These are phyloP conservation scores for Pelagia noctiluca DNA, from an alignment of 30 jellyfish, hydroid and myxozoan genomes.

Conservation along the genomic window DNA sequence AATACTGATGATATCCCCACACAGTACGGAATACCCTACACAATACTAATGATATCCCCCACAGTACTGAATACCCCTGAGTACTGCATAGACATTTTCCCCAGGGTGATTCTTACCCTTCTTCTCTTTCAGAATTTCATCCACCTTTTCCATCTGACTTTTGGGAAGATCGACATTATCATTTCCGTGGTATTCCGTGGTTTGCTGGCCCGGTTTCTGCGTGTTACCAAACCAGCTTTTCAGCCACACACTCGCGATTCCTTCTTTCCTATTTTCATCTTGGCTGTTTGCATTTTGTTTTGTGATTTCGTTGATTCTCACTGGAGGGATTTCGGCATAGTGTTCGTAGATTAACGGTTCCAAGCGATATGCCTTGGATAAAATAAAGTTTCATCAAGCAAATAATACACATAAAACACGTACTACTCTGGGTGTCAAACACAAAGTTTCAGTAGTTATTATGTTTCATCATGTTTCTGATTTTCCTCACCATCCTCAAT, in stretches of 20 bases:
- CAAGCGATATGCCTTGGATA: conserved; percentile 85
- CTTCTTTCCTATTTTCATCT: conserved; percentile 11
- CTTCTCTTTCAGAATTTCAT: conserved; percentile 55
- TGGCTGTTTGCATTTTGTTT: conserved; percentile 15
- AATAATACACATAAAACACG: too few species aligned
- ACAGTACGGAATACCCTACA: too few species aligned
- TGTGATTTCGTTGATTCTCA: conserved; percentile 71
- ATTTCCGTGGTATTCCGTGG: conserved; percentile 53
- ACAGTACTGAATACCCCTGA: neutral
- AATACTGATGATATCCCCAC: too few species aligned
- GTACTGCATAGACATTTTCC: neutral
- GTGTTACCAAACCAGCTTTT: conserved; percentile 71
- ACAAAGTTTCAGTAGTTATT: too few species aligned
- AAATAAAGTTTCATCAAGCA: neutral
- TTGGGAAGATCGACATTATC: conserved; percentile 71
- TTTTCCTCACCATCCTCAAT: too few species aligned
- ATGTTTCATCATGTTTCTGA: too few species aligned
- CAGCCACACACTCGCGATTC: conserved; percentile 63
- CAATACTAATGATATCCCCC: too few species aligned
- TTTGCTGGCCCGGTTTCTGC: conserved; percentile 23
- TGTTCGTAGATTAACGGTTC: conserved; percentile 93
- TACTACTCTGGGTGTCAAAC: too few species aligned
- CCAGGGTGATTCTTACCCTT: conserved; percentile 41
- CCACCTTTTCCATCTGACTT: conserved; percentile 69
- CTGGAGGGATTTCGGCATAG: conserved; percentile 87